phyloP scores from a whole-genome alignment of 2,113 vertebrate species.

The Cottus gobio region DNA sequence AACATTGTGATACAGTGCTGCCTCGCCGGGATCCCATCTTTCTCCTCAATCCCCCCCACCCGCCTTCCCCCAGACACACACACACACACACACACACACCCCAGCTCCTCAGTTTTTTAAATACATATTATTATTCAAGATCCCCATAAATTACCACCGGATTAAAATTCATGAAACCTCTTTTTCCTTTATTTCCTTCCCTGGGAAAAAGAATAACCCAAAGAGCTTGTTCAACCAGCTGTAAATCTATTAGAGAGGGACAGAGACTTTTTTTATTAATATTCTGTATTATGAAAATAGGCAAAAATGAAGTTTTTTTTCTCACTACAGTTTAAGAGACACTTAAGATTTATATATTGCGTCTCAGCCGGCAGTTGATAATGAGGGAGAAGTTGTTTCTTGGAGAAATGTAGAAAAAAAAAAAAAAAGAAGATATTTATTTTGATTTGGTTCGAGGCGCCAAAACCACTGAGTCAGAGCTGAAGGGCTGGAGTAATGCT shows the following conservation, averaged over 20 bases:
- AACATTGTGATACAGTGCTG: constrained; percentile 92
- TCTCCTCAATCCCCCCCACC: constrained; percentile 48
- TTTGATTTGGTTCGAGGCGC: constrained; percentile 29
- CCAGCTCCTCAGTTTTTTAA: constrained; percentile 75
- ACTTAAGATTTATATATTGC: constrained; percentile 42
- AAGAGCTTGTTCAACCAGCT: constrained; percentile 65
- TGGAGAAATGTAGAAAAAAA: constrained; percentile 29
- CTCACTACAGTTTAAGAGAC: constrained; percentile 42
- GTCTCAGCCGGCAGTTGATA: constrained; percentile 48
- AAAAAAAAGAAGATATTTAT: constrained; percentile 29
- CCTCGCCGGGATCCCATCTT: constrained; percentile 82
- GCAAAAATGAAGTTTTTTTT: constrained; percentile 48
- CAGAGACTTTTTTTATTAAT: constrained; percentile 73
- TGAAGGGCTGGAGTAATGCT: constrained; percentile 42
- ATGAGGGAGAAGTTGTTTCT: constrained; percentile 41
- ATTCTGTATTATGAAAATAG: constrained; percentile 63
- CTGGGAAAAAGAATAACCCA: constrained; percentile 66
- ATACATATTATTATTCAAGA: constrained; percentile 85
- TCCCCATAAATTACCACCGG: constrained; percentile 78
- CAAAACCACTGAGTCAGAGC: constrained; percentile 62
- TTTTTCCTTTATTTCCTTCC: constrained; percentile 74
- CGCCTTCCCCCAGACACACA: constrained; percentile 39
- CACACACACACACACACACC: constrained; percentile 47
- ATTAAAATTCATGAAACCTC: constrained; percentile 83
- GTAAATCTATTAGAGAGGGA: constrained; percentile 72